Conservation (phyloP, 1,140 invertebrate genomes). For the Phymastichus coffea region DNA sequence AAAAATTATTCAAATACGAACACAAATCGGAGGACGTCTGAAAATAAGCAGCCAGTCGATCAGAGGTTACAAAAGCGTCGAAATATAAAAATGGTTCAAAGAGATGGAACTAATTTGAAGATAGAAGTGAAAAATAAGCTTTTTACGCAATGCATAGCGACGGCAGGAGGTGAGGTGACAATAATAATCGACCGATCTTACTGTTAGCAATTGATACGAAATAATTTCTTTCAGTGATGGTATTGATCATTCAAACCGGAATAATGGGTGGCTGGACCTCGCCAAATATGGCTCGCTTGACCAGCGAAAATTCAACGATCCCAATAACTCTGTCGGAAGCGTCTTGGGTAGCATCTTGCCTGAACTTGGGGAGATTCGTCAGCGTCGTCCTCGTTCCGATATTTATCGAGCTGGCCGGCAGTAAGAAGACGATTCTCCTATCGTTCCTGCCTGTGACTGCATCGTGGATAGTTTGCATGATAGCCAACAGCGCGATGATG, state of each 20-base stretch:
- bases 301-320: constrained; percentile 53
- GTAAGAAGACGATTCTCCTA: constrained; percentile 64
- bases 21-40: too few species aligned
- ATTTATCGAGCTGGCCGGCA: constrained; percentile 58
- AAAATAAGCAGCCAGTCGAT: too few species aligned
- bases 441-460: constrained; percentile 60
- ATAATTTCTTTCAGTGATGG: constrained; percentile 30
- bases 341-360: constrained; percentile 65
- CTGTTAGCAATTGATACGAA: too few species aligned
- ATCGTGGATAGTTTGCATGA: constrained; percentile 63
- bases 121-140: neutral
- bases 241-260: constrained; percentile 31
- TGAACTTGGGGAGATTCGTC: constrained; percentile 53
- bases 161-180: neutral
- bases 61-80: too few species aligned
- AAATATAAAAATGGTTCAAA: too few species aligned
- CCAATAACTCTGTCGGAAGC: constrained; percentile 59
- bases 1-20: too few species aligned
- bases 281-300: constrained; percentile 56
- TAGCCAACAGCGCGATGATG: constrained; percentile 53
- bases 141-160: neutral
- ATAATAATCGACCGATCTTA: too few species aligned
- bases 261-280: constrained; percentile 56
- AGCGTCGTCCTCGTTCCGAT: constrained; percentile 42
- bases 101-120: too few species aligned